phyloP scores from a whole-genome alignment of 2,888 invertebrate genomes.

The Mayetiola destructor region DNA sequence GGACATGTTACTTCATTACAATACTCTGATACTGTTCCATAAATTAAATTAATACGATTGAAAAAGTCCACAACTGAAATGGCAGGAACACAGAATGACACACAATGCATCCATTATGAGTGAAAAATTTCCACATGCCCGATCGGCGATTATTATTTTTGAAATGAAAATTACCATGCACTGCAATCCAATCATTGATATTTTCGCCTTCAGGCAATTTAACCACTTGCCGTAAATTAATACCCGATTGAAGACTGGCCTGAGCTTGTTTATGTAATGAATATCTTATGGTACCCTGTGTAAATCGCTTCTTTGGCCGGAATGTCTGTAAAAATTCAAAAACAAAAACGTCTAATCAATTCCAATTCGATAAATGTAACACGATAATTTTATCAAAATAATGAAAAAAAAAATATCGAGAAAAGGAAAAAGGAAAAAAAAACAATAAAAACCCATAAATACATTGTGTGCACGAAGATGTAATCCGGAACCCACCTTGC shows the following conservation, averaged over 20 bases:
- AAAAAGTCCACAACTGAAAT: slow-evolving; percentile 93
- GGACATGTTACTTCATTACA: slow-evolving; percentile 74
- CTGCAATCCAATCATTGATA: slow-evolving; percentile 82
- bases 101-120: not conserved
- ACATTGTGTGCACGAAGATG: slow-evolving; percentile 10
- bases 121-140: not conserved
- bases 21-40: slow-evolving; percentile 74
- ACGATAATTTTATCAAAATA: not conserved
- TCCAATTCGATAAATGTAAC: slow-evolving; percentile 6
- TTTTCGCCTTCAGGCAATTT: slow-evolving; percentile 71
- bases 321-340: slow-evolving; percentile 53
- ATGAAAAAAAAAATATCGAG: not conserved
- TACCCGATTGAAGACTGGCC: slow-evolving; percentile 77
- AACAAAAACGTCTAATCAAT: slow-evolving; percentile 14
- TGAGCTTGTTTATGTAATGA: slow-evolving; percentile 82
- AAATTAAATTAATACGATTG: slow-evolving; percentile 82
- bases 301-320: slow-evolving; percentile 74
- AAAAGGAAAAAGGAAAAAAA: not conserved
- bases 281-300: slow-evolving; percentile 72
- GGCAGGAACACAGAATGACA: not conserved
- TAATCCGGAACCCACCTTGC: slow-evolving; percentile 40
- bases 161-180: slow-evolving; percentile 52
- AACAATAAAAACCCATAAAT: not conserved
- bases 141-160: not conserved
- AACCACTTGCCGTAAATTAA: slow-evolving; percentile 68